A percentile compares a stretch with the other conserved stretches of the same genome.
Conservation (phyloP, 2,113 vertebrate genomes). For the Calypte anna region DNA sequence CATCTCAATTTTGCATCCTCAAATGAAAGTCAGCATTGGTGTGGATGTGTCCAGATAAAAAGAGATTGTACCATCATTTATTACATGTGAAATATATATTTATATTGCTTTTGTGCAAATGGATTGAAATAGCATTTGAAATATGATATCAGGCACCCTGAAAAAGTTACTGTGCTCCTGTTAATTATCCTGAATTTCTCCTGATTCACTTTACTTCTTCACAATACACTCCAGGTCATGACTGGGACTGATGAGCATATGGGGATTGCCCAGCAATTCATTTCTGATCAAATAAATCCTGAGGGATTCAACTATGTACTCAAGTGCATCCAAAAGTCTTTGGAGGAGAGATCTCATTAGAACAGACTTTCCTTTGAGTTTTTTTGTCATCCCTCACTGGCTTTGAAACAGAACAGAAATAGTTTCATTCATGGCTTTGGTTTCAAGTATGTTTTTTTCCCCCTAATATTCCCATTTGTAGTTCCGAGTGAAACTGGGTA, state of each 20-base stretch:
- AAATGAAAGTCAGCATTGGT: neutral
- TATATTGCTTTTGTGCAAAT: neutral
- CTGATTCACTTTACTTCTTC: neutral
- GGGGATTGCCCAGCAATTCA: neutral
- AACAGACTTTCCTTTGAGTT: constrained; percentile 7
- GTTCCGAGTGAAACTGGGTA: neutral
- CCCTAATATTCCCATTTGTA: neutral
- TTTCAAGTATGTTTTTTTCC: neutral
- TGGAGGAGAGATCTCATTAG: constrained; percentile 12
- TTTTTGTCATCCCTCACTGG: neutral
- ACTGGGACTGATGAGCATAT: neutral
- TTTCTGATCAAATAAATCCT: neutral
- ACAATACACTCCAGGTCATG: neutral
- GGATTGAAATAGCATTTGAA: neutral
- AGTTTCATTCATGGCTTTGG: neutral
- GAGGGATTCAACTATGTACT: neutral
- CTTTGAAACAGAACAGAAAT: constrained; percentile 14
- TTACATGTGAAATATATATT: neutral
- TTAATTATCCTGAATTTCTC: constrained; percentile 5
- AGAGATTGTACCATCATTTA: neutral
- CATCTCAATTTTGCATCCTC: neutral
- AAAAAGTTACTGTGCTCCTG: neutral
- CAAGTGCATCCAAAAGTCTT: neutral
- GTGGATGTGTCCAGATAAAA: neutral
- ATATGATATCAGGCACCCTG: neutral